Percentiles rank a stretch among this genome's conserved stretches.
These are phyloP conservation scores for Junco hyemalis DNA, from an alignment of 2,113 vertebrate species.

Conservation along the genomic window DNA sequence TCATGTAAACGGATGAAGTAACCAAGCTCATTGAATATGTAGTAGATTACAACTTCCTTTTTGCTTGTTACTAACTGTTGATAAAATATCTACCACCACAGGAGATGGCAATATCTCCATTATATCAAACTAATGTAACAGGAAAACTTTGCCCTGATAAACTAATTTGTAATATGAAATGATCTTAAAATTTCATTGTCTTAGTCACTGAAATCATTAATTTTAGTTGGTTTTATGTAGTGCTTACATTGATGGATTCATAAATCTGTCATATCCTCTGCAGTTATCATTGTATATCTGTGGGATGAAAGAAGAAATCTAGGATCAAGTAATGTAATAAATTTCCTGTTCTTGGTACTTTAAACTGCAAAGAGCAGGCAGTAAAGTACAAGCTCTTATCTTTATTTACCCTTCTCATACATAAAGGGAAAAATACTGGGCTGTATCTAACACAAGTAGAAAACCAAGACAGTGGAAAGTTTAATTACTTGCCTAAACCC, in stretches of 20 bases:
- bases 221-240: neutral
- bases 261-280: neutral
- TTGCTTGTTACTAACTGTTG: neutral
- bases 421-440: neutral
- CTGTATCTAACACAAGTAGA: neutral
- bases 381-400: neutral
- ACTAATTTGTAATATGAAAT: neutral
- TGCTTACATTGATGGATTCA: neutral
- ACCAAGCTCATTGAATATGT: neutral
- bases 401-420: slow-evolving; percentile 4
- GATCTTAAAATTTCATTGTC: neutral
- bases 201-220: neutral
- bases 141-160: neutral
- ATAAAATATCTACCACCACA: neutral
- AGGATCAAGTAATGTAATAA: neutral
- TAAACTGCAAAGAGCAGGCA: neutral
- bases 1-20: neutral
- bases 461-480: slow-evolving; percentile 50
- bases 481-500: slow-evolving; percentile 51
- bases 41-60: neutral
- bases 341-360: neutral
- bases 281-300: neutral
- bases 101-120: neutral
- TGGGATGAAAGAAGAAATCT: neutral
- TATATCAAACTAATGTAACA: neutral